Base-by-base conservation (phyloP, 2,113 vertebrate species). In the Microtus pennsylvanicus region DNA sequence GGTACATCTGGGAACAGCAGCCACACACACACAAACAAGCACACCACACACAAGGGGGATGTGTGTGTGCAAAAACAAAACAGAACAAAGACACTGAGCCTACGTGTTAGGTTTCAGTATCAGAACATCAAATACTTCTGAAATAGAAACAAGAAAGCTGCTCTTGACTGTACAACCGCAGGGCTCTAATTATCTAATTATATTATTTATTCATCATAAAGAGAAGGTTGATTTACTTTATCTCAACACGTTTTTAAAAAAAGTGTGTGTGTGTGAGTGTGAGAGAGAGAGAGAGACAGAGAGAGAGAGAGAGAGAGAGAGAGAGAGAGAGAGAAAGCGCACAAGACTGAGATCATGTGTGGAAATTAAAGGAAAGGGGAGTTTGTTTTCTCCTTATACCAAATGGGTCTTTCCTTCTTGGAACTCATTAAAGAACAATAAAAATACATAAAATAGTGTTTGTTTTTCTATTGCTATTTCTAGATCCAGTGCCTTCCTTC, bases 351-450 rank as follows among this genome's bases (percentile, higher is more conserved):
- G 17, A 35, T 17, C 22, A 76, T 26, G 4, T 45, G 24, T 76
- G 24, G 11, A 76, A 45, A 45, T 75, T 42, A 45, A 42, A 75
- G 74, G 9, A 28, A 38, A 76, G 9, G 22, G 8, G 42, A 13
- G 58, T 58, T 21, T 26, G 38, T 76, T 76, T 24, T 76, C 24
- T 76, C 42, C 42, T 76, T 28, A 76, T 26, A 76, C 38, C 12
- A 45, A 22, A 42, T 75, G 1, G 8, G 38, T 24, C 4, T 42
- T 30, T 52, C 47, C 42, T 35, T 92, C 80, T 89, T 69, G 22
- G 33, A 90, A 94, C 19, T 58, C 80, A 78, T 28, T 77, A 72
- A 83, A 78, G 61, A 89, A 86, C 42, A 93, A 77, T 35, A 50
- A 72, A 89, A 50, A 50, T 50, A 7, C 17, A 86, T 50, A 82